These are phyloP conservation scores for fruit fly (Drosophila melanogaster) DNA, from an alignment of 1,140 invertebrate species.

Conservation along the genomic window Release_6_plus_ISO1_MT NC_004354.4:10138001-10138500, in stretches of 20 bases:
- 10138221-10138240: conserved; percentile 14
- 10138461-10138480: too few species aligned
- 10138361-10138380: too few species aligned
- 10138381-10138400: too few species aligned
- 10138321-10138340: too few species aligned
- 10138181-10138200: conserved; percentile 17
- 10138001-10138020: conserved; percentile 1
- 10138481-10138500: too few species aligned
- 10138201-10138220: conserved; percentile 2
- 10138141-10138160: background rate
- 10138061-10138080: background rate
- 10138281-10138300: too few species aligned
- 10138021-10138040: conserved; percentile 4
- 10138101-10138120: conserved; percentile 11
- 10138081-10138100: conserved; percentile 13
- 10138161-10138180: conserved; percentile 5
- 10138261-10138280: too few species aligned
- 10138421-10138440: too few species aligned
- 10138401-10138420: too few species aligned
- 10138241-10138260: background rate
- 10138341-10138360: too few species aligned
- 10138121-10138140: background rate
- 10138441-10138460: too few species aligned
- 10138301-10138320: too few species aligned
- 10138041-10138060: conserved; percentile 18